Conservation (phyloP, 37 sponge, comb jelly and placozoan species). For the Geodia barretti region DNA sequence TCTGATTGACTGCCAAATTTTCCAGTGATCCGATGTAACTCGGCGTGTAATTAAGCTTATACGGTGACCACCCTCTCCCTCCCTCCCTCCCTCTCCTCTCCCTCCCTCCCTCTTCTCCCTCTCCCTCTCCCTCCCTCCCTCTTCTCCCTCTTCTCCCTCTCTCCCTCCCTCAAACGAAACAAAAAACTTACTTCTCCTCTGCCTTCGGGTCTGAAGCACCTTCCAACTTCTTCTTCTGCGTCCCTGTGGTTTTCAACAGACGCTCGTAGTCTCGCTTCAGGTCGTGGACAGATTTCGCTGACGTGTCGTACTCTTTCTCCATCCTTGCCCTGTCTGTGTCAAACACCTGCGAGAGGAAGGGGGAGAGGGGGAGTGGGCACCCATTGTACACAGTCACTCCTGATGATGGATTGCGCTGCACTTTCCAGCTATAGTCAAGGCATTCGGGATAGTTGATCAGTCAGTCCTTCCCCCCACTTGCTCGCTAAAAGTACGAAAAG, state of each 20-base stretch:
- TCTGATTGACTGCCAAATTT: no score
- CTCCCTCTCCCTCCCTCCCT: not conserved
- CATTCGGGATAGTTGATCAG: no score
- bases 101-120: not conserved
- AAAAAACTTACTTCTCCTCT: slow-evolving; percentile 46
- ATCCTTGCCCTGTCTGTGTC: slow-evolving; percentile 30
- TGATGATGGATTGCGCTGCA: no score
- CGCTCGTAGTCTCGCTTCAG: slow-evolving; percentile 34
- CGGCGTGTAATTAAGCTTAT: no score
- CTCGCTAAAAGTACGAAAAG: no score
- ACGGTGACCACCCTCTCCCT: not conserved
- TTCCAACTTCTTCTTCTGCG: slow-evolving; percentile 43
- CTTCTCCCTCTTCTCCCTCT: not conserved
- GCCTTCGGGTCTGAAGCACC: not conserved
- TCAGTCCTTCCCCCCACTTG: no score
- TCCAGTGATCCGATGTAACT: no score
- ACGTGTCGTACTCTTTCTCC: slow-evolving; percentile 28
- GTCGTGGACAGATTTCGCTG: slow-evolving; percentile 36
- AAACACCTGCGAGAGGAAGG: slow-evolving; percentile 18
- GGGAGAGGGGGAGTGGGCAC: not conserved
- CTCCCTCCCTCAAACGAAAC: not conserved
- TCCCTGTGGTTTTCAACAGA: slow-evolving; percentile 27
- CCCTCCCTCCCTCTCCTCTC: not conserved
- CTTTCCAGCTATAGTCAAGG: no score
- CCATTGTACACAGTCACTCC: no score